Conservation (phyloP, 2,797 vertebrate species). For the Betta splendens region DNA sequence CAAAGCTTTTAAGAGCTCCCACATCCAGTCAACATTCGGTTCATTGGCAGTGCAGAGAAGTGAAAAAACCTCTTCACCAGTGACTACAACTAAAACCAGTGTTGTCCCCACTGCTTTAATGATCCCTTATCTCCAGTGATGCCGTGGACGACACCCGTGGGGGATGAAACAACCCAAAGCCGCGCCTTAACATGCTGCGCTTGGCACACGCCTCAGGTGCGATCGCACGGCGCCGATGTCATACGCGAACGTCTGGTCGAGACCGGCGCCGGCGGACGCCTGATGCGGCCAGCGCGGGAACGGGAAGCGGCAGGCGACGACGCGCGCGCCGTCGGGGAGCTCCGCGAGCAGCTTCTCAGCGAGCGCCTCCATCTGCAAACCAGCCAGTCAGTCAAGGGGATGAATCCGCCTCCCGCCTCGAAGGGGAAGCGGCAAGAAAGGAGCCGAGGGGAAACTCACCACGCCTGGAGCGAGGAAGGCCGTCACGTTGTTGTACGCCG, state of each 20-base stretch:
- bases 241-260: constrained; percentile 80
- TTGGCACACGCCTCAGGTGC: constrained; percentile 23
- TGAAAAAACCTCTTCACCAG: too few species aligned
- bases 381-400: constrained; percentile 13
- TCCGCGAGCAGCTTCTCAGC: constrained; percentile 79
- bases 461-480: constrained; percentile 80
- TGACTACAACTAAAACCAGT: neutral
- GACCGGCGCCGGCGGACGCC: constrained; percentile 64
- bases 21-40: too few species aligned
- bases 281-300: constrained; percentile 73
- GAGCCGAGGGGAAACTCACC: constrained; percentile 73
- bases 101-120: neutral
- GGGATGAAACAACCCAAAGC: neutral
- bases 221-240: constrained; percentile 67
- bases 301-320: constrained; percentile 79
- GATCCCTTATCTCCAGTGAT: too few species aligned
- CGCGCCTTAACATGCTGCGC: neutral
- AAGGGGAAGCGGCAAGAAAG: constrained; percentile 3
- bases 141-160: neutral
- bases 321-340: constrained; percentile 69
- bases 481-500: constrained; percentile 79
- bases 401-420: constrained; percentile 10
- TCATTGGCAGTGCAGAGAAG: constrained; percentile 16
- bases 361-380: constrained; percentile 75
- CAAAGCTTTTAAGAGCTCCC: too few species aligned